Conservation (phyloP, 92 coral and sea anemone genomes). For the Zoanthus solanderi region DNA sequence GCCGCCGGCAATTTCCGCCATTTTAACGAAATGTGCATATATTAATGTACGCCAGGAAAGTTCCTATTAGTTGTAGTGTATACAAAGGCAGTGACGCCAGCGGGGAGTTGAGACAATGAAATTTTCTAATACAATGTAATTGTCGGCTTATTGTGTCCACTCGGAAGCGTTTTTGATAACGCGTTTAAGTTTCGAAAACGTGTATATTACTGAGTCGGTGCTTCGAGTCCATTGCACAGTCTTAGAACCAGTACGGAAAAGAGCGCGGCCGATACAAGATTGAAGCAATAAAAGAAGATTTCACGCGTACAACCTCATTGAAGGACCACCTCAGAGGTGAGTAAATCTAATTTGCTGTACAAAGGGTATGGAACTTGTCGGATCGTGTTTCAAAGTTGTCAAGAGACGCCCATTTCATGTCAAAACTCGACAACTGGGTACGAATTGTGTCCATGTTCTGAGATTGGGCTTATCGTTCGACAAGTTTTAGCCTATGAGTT, state of each 20-base stretch:
- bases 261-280: neutral
- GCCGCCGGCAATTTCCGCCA: slow-evolving; percentile 51
- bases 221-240: slow-evolving; percentile 41
- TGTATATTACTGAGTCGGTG: slow-evolving; percentile 35
- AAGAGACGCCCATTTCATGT: slow-evolving; percentile 29
- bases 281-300: slow-evolving; percentile 11
- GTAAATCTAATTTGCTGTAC: slow-evolving; percentile 42
- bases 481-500: neutral
- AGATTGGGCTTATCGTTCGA: neutral
- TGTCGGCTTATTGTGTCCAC: slow-evolving; percentile 83
- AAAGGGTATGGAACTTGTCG: slow-evolving; percentile 32
- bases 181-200: slow-evolving; percentile 76
- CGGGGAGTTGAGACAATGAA: slow-evolving; percentile 75
- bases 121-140: slow-evolving; percentile 91
- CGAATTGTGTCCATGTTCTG: neutral
- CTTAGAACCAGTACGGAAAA: neutral
- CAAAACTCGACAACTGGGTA: slow-evolving; percentile 18
- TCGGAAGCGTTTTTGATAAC: slow-evolving; percentile 61
- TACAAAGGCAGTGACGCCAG: slow-evolving; percentile 92
- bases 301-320: slow-evolving; percentile 27
- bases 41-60: slow-evolving; percentile 69
- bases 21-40: slow-evolving; percentile 70
- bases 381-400: slow-evolving; percentile 6
- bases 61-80: slow-evolving; percentile 62
- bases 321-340: slow-evolving; percentile 35